These are phyloP conservation scores for Drosophila ananassae DNA, from an alignment of 1,140 invertebrate species.

Conservation along the genomic window DNA sequence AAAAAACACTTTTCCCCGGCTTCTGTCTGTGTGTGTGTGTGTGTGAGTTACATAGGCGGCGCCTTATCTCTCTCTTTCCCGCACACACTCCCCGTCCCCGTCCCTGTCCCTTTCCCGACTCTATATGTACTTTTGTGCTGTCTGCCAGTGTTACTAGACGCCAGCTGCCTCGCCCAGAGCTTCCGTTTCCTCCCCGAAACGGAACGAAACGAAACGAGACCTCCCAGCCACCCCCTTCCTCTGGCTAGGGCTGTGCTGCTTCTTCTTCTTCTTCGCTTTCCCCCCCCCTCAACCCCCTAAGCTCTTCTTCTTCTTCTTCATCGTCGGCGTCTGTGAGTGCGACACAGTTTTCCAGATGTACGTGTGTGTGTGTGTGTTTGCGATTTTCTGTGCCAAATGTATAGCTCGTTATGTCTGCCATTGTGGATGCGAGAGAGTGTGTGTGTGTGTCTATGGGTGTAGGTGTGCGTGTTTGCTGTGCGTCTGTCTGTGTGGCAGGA, in stretches of 20 bases:
- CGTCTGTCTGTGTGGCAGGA: conserved; percentile 18
- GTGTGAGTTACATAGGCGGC: conserved; percentile 53
- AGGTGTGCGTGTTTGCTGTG: conserved; percentile 66
- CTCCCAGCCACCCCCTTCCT: conserved; percentile 4
- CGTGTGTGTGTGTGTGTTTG: conserved; percentile 21
- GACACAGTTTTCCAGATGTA: conserved; percentile 61
- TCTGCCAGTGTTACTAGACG: conserved; percentile 71
- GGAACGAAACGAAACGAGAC: neutral
- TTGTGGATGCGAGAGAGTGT: conserved; percentile 13
- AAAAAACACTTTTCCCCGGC: conserved; percentile 46
- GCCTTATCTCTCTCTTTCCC: conserved; percentile 44
- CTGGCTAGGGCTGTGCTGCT: neutral
- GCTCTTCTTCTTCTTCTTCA: conserved; percentile 11
- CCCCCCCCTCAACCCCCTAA: neutral
- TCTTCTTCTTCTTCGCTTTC: conserved; percentile 18
- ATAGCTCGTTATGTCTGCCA: conserved; percentile 54
- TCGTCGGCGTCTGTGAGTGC: conserved; percentile 54
- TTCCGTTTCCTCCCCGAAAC: conserved; percentile 26
- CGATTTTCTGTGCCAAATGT: conserved; percentile 78
- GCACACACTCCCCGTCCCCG: neutral
- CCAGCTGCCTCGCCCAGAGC: conserved; percentile 53
- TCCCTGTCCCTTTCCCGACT: neutral
- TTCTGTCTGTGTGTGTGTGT: conserved; percentile 42
- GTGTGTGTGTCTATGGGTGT: conserved; percentile 9
- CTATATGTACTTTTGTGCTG: conserved; percentile 42